Evolutionary conservation across 2,797 vertebrate species (phyloP), one percentile per base, ranked within the genome.

Genomic region (Sphenopsis melanotis): DNA sequence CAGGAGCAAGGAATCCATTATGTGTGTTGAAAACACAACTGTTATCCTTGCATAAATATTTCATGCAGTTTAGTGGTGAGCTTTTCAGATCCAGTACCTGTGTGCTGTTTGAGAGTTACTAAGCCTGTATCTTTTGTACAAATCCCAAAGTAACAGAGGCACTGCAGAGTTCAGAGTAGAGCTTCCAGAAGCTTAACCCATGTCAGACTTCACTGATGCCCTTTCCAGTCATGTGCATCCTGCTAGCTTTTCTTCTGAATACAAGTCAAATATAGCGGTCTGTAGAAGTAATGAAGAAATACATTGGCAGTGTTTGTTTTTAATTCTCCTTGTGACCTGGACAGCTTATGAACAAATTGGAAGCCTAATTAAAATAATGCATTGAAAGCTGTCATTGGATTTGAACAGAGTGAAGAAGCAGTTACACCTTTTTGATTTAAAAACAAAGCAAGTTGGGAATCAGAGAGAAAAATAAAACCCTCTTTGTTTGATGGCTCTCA

Each of bases 201-300:
- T 87, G 84, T 91, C 84, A 94, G 23, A 93, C 60, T 87, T 84
- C 75, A 83, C 44, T 53, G 81, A 19, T 93, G 91, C 78, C 84
- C 93, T 95, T 94, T 95, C 82, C 71, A 89, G 68, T 80, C 87
- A 70, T 56, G 70, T 89, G 77, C 36, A 65, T 93, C 74, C 70
- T 36, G 55, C 59, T 59, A 47, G 24, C 70, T 94, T 71, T 91
- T 19, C 78, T 85, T 91, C 87, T 92, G 60, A 32, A 42, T 80
- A 49, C 64, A 93, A 93, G 64, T 93, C 83, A 95, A 63, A 93
- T 39, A 92, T 11, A 89, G 27, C 44, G 46, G 36, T 75, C 47
- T 53, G 75, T 37, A 66, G 59, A 87, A 89, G 41, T 55, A 77
- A 77, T 22, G 78, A 20, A 83, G 84, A 91, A 92, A 96, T 66